These are phyloP conservation scores for Theodoxus fluviatilis DNA, from an alignment of 2,888 invertebrate genomes.

Conservation along the genomic window DNA sequence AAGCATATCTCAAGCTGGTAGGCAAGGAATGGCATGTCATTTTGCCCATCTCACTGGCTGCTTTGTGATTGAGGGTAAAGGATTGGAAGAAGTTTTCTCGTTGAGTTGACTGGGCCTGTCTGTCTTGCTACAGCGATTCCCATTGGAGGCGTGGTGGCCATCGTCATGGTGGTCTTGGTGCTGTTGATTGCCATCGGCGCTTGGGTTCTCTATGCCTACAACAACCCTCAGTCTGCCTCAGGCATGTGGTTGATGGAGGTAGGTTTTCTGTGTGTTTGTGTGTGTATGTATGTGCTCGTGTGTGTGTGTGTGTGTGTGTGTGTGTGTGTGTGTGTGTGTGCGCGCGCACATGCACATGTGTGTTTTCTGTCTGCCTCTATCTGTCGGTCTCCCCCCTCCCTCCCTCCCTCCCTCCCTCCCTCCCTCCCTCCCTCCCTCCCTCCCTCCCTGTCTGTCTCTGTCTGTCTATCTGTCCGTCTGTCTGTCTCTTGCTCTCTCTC, in stretches of 20 bases:
- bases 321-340: slow-evolving; percentile 10
- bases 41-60: neutral
- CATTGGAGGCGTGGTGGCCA: slow-evolving; percentile 43
- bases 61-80: slow-evolving; percentile 25
- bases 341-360: neutral
- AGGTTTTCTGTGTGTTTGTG: slow-evolving; percentile 52
- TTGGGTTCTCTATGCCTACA: slow-evolving; percentile 93
- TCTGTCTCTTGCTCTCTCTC: neutral
- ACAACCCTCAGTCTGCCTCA: slow-evolving; percentile 92
- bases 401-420: neutral
- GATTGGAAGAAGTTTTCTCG: too few relatives aligned
- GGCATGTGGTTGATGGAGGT: slow-evolving; percentile 97
- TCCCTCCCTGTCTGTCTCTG: neutral
- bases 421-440: neutral
- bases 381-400: neutral
- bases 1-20: slow-evolving; percentile 19
- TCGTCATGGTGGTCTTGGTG: slow-evolving; percentile 71
- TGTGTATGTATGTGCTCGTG: neutral
- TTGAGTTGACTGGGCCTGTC: neutral
- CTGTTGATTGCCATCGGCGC: slow-evolving; percentile 75
- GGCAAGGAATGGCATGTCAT: neutral
- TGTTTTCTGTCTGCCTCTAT: neutral
- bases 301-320: neutral
- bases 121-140: slow-evolving; percentile 13
- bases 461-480: neutral